Evolutionary conservation across 1,140 invertebrate genomes (phyloP).

Genomic region (Lucilia sericata): DNA sequence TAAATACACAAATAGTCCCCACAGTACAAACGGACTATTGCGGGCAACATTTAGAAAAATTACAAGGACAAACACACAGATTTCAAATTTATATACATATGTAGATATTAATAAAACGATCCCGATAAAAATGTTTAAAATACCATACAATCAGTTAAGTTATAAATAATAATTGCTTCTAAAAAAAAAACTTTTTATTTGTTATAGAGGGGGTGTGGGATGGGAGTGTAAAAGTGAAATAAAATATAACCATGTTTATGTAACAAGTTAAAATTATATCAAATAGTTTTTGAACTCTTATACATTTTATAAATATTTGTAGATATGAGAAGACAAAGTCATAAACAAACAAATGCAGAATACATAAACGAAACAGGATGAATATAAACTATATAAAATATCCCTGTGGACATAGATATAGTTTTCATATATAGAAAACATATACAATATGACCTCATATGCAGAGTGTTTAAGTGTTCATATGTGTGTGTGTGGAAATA

Average conservation of each 20-base stretch:
- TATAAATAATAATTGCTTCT: conserved; percentile 40
- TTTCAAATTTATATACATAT: not conserved
- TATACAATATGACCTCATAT: conserved; percentile 30
- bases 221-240: not conserved
- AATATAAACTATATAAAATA: not conserved
- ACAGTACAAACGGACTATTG: too few species aligned
- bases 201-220: not conserved
- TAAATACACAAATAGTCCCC: too few species aligned
- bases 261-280: conserved; percentile 40
- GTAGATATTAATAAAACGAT: not conserved
- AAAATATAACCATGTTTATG: not conserved
- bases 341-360: conserved; percentile 33
- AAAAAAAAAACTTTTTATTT: not conserved
- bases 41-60: not conserved
- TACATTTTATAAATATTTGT: conserved; percentile 31
- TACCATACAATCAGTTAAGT: conserved; percentile 28
- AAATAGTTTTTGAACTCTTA: conserved; percentile 38
- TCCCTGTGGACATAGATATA: conserved; percentile 37
- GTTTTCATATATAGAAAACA: not conserved
- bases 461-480: not conserved
- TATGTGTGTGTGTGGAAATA: not conserved
- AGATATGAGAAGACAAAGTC: conserved; percentile 12
- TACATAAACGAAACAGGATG: not conserved
- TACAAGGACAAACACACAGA: not conserved
- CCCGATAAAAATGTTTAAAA: conserved; percentile 20